Evolutionary conservation across 2,888 invertebrate species (phyloP), one percentile per base, ranked within the genome.

Genomic region (Acronicta leporina): DNA sequence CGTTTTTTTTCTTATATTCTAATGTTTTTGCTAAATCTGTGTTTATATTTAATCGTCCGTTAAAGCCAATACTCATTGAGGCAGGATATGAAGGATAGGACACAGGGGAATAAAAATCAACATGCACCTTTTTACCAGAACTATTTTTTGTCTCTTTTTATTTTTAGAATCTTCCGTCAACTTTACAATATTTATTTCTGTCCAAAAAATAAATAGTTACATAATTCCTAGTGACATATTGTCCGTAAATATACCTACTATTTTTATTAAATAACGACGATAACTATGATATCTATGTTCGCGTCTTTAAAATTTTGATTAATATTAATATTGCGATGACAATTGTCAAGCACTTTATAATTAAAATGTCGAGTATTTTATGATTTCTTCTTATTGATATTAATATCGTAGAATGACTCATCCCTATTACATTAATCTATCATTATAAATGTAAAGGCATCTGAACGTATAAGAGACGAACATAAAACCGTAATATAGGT

Each of bases 121-220:
- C 84, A 86, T 91, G 90, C 92, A 92, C 88, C 90, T 85, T 88
- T 87, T 87, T 84, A 89, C 82, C 87, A 86, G 80, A 79, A 84
- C 83, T 87, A 87, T 85, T 84, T n/a, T 83, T 71, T 66, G 41
- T 84, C 73, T 83, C 85, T 80, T 79, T 38, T 80, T 79, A 83
- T 80, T 80, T 75, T 75, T 70, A 79, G 73, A 83, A 83, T 82
- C 82, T 82, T 73, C 83, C 80, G 72, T 88, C 79, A 85, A 83
- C 82, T 80, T 82, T 77, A 84, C 78, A 77, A 85, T 84, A 88
- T 85, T 86, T 84, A 85, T 85, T 83, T 87, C 74, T 79, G 83
- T 81, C 77, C 84, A 86, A 84, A 90, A 91, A 89, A 92, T 86
- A 86, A 82, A 84, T 81, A 79, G 65, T 68, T 49, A 73, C 71